Percentiles rank a stretch among this genome's conserved stretches.
Conservation (phyloP, 2,113 vertebrate species). For the Sylvilagus bachmani region DNA sequence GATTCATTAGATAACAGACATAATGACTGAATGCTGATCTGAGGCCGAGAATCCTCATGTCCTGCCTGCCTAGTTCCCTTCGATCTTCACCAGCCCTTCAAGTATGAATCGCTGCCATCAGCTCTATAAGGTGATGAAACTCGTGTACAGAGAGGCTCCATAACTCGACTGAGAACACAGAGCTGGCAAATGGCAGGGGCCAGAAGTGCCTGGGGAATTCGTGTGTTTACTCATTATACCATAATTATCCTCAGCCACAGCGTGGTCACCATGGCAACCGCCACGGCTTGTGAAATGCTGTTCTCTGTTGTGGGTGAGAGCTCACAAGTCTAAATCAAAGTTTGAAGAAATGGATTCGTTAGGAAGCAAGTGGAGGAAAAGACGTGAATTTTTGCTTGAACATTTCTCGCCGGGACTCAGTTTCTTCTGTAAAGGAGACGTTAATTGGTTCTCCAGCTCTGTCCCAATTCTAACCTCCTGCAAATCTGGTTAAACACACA, state of each 20-base stretch:
- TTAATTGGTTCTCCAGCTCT: neutral
- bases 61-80: neutral
- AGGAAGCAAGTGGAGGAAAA: neutral
- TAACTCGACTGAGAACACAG: neutral
- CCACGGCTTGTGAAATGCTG: neutral
- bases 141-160: neutral
- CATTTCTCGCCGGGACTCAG: neutral
- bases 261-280: neutral
- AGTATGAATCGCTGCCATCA: neutral
- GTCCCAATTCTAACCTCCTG: neutral
- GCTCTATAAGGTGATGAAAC: neutral
- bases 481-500: neutral
- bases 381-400: neutral
- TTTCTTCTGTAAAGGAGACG: conserved; percentile 44
- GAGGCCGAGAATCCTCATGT: neutral
- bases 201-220: neutral
- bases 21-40: neutral
- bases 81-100: neutral
- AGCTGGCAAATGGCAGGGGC: neutral
- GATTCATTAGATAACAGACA: neutral
- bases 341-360: neutral
- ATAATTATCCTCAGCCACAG: neutral
- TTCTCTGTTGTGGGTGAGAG: neutral
- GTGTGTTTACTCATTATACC: neutral
- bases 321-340: neutral